phyloP scores from a whole-genome alignment of 2,888 invertebrate species.

The Sminthurides aquaticus region DNA sequence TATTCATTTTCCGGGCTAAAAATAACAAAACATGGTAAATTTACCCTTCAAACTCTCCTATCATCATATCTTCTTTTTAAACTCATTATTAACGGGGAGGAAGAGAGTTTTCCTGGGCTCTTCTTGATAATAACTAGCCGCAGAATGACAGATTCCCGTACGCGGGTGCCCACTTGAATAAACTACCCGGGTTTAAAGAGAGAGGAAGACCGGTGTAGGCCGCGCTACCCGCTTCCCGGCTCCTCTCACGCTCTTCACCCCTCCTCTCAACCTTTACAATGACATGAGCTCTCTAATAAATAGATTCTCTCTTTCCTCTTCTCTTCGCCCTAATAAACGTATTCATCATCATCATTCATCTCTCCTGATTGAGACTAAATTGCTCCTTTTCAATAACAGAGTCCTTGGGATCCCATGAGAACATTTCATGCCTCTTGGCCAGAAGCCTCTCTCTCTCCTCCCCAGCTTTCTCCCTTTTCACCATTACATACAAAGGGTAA shows the following conservation, averaged over 20 bases:
- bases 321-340: slow-evolving; percentile 16
- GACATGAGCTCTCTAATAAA: slow-evolving; percentile 3
- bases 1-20: not conserved
- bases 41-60: not conserved
- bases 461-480: slow-evolving; percentile 17
- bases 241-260: not conserved
- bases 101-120: too few species aligned
- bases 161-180: too few species aligned
- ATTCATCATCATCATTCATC: slow-evolving; percentile 26
- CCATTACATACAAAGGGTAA: not conserved
- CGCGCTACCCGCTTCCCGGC: not conserved
- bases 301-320: slow-evolving; percentile 5
- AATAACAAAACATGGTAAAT: not conserved
- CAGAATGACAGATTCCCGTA: too few species aligned
- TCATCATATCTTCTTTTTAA: not conserved
- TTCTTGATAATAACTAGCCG: too few species aligned
- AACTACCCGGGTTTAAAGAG: too few species aligned
- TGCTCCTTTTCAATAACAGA: slow-evolving; percentile 37
- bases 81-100: not conserved
- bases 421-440: slow-evolving; percentile 35
- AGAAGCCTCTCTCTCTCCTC: slow-evolving; percentile 19
- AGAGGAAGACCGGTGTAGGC: not conserved
- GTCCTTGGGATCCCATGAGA: slow-evolving; percentile 35
- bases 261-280: not conserved
- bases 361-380: slow-evolving; percentile 34